These are phyloP conservation scores for Hemibagrus wyckioides DNA, from an alignment of 2,113 vertebrate genomes.

Conservation along the genomic window DNA sequence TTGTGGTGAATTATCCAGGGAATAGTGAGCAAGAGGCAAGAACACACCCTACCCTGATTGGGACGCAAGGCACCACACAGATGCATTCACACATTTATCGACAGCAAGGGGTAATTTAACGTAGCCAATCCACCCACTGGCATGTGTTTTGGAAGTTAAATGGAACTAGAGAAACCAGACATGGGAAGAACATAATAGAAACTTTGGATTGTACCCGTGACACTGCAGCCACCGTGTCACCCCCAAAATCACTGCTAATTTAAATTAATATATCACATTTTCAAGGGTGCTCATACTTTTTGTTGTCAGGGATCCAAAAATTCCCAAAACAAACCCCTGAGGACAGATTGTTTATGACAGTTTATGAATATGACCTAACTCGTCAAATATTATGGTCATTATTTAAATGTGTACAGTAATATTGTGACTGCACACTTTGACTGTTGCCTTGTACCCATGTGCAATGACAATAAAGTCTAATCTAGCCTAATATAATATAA, in stretches of 20 bases:
- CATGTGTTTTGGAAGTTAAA: background rate
- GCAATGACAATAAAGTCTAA: no score
- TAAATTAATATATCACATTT: background rate
- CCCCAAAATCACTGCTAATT: background rate
- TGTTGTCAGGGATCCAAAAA: background rate
- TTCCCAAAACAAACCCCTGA: background rate
- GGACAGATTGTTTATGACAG: background rate
- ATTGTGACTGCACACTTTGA: background rate
- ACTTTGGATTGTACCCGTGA: background rate
- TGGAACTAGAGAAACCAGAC: background rate
- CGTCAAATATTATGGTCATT: background rate
- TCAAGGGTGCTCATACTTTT: background rate
- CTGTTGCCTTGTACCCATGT: no score
- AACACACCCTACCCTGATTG: background rate
- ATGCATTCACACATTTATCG: background rate
- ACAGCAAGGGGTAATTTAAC: background rate
- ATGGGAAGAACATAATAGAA: background rate
- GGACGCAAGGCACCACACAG: background rate
- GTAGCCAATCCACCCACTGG: no score
- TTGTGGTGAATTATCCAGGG: background rate
- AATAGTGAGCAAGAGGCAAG: background rate
- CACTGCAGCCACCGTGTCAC: background rate
- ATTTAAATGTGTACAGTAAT: background rate
- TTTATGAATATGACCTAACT: background rate
- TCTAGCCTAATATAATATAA: no score